Percentiles rank a stretch among this genome's conserved stretches.
These are phyloP conservation scores for Hormaphis cornu DNA, from an alignment of 1,140 invertebrate genomes.

Conservation along the genomic window DNA sequence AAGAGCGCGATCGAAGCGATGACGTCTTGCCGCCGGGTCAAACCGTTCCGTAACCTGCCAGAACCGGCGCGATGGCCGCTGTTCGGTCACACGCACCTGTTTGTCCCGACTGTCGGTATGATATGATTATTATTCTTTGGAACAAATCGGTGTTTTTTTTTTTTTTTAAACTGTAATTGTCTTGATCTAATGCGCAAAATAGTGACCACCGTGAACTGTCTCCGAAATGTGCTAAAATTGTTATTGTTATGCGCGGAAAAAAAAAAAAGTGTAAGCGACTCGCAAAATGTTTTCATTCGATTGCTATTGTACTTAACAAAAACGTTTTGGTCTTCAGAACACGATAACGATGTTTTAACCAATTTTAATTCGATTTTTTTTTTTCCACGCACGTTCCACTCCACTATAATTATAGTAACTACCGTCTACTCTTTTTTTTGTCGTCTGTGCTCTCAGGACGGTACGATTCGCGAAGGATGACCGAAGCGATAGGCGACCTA, in stretches of 20 bases:
- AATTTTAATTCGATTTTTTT: too few species aligned
- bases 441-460: slow-evolving; percentile 37
- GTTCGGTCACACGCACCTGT: slow-evolving; percentile 42
- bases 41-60: slow-evolving; percentile 39
- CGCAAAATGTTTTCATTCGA: too few species aligned
- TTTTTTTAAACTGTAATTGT: not conserved
- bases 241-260: too few species aligned
- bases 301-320: too few species aligned
- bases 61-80: slow-evolving; percentile 39
- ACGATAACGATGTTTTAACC: too few species aligned
- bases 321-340: too few species aligned
- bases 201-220: too few species aligned
- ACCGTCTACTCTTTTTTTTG: not conserved
- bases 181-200: too few species aligned
- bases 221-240: too few species aligned
- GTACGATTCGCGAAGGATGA: slow-evolving; percentile 40
- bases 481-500: slow-evolving; percentile 41
- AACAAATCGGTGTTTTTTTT: not conserved
- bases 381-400: too few species aligned
- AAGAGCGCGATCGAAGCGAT: not conserved
- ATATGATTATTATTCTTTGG: not conserved
- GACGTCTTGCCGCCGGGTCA: not conserved
- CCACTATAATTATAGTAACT: not conserved
- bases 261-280: too few species aligned
- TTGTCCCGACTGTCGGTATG: slow-evolving; percentile 36